These are phyloP conservation scores for Muschampia plurimacula DNA, from an alignment of 2,888 invertebrate genomes.

Conservation along the genomic window DNA sequence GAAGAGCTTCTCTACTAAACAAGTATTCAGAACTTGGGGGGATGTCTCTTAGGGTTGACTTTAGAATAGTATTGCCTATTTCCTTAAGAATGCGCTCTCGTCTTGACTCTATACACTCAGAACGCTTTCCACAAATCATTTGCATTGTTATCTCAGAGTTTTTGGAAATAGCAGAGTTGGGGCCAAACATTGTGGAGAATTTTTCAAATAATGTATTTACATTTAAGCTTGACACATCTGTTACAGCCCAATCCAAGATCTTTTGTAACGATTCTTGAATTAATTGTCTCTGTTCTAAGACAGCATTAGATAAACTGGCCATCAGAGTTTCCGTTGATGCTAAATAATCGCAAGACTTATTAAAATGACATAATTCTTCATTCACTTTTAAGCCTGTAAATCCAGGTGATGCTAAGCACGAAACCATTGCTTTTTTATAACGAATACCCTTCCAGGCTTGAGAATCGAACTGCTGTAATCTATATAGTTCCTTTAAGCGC, in stretches of 20 bases:
- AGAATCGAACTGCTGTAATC: background rate
- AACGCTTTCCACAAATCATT: slow-evolving; percentile 6
- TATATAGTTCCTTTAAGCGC: background rate
- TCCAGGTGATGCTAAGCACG: slow-evolving; percentile 1
- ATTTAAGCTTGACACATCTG: background rate
- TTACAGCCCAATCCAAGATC: background rate
- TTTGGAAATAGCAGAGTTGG: background rate
- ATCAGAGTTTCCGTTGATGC: background rate
- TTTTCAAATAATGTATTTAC: background rate
- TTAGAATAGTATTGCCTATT: background rate
- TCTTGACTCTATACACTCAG: slow-evolving; percentile 7
- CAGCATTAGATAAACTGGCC: background rate
- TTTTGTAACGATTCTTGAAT: background rate
- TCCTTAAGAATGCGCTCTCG: background rate
- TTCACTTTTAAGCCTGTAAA: background rate
- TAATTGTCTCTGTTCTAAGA: background rate
- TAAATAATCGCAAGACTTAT: background rate
- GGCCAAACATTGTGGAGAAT: background rate
- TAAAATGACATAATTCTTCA: background rate
- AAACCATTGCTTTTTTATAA: background rate
- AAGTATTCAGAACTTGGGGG: background rate
- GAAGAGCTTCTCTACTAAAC: background rate
- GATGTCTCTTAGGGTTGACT: background rate
- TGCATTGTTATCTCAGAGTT: background rate
- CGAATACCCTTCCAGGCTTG: slow-evolving; percentile 5